Evolutionary conservation across 1,140 invertebrate genomes (phyloP), one percentile per base, ranked within the genome.

Genomic region (Drosophila azteca): DNA sequence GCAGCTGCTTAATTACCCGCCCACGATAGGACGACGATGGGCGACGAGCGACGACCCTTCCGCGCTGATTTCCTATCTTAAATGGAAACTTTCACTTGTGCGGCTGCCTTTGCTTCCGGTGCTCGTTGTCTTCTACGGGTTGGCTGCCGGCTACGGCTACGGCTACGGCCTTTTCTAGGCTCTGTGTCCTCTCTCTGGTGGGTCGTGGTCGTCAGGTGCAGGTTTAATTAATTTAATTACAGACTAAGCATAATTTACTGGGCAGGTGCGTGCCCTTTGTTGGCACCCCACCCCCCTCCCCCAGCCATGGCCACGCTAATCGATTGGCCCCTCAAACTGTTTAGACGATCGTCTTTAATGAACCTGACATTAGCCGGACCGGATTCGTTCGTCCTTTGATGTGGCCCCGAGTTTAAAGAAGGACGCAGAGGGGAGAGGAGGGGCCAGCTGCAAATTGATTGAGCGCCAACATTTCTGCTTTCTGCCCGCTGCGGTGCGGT

Each of bases 181-280:
- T 49, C 57, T 61, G 35, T 39, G 24, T 6, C 5, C 24, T 39
- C 9, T 13, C 35, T 60, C 67, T 52, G 69, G 59, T 58, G 53
- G 24, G 69, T 43, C 41, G 46, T 58, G 6, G 39, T 52, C 64
- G 64, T 80, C 81, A 87, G 82, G 82, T 85, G 82, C 81, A 63
- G 70, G 71, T 72, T 87, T 87, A 87, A 87, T 87, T 87, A 87
- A 87, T 87, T 87, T 83, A 87, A 87, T 87, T 87, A 87, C 83
- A 87, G 79, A 79, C 83, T 88, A 88, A 87, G 83, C 79, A 83
- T 87, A 87, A 87, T 87, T 89, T 87, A 88, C 71, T 88, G 82
- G 82, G 63, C 83, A 87, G 69, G 62, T 82, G 82, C 82, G 73
- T 87, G 82, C 63, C 52, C 35, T 39, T 39, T 39, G 11, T 13